Evolutionary conservation across 2,797 vertebrate genomes (phyloP).

Genomic region (Tragelaphus oryx): DNA sequence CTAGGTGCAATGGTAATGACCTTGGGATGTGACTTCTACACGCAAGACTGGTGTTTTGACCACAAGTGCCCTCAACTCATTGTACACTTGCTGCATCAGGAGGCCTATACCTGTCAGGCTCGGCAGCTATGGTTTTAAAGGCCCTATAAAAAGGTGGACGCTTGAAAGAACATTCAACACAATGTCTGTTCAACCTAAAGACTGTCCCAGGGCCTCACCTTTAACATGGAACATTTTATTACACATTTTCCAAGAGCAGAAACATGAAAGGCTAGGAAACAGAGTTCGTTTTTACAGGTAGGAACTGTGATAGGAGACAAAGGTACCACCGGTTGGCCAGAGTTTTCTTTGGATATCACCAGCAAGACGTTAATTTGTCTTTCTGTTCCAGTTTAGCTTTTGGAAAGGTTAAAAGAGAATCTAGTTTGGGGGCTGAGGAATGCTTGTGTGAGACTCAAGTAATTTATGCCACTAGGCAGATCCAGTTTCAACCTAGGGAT

Average conservation of each 20-base stretch:
- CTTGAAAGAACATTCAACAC: conserved; percentile 33
- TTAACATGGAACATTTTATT: conserved; percentile 26
- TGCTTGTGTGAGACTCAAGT: neutral
- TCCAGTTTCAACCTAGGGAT: neutral
- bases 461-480: neutral
- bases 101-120: neutral
- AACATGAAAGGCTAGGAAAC: conserved; percentile 28
- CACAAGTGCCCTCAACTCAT: neutral
- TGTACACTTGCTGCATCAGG: neutral
- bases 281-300: conserved; percentile 15
- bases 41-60: neutral
- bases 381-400: neutral
- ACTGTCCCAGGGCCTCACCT: conserved; percentile 57
- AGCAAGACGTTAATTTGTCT: neutral
- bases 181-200: conserved; percentile 55
- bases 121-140: neutral
- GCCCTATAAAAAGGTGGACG: neutral
- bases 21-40: neutral
- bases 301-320: neutral
- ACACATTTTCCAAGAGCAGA: conserved; percentile 42
- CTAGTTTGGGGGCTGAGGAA: neutral
- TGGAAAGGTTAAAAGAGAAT: neutral
- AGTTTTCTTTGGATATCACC: neutral
- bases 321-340: neutral
- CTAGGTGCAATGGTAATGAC: conserved; percentile 67